phyloP scores from a whole-genome alignment of 2,113 vertebrate species.

The Dasyurus viverrinus region DNA sequence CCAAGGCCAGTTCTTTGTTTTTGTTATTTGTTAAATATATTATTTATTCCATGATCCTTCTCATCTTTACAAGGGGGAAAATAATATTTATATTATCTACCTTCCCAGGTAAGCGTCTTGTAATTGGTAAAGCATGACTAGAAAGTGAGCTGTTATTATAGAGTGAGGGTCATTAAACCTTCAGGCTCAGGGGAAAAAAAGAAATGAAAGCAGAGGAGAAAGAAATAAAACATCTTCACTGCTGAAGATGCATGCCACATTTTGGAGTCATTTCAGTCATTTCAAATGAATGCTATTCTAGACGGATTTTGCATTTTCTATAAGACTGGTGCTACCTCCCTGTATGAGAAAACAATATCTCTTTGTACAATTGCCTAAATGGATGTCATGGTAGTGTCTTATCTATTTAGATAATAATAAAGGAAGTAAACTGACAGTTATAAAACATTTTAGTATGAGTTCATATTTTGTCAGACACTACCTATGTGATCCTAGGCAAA shows the following conservation, averaged over 20 bases:
- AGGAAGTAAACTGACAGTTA: constrained; percentile 5
- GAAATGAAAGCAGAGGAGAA: background rate
- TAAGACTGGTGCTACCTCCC: background rate
- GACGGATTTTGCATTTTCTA: constrained; percentile 47
- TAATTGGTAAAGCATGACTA: background rate
- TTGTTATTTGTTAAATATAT: no score
- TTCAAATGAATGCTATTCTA: constrained; percentile 55
- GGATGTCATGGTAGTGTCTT: background rate
- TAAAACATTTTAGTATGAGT: constrained; percentile 36
- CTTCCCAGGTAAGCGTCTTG: background rate
- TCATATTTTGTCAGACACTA: background rate
- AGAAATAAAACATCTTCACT: constrained; percentile 12
- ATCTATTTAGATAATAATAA: background rate
- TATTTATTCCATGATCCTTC: background rate
- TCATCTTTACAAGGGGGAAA: background rate
- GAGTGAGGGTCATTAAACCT: background rate
- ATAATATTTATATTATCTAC: background rate
- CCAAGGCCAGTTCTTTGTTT: background rate
- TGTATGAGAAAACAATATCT: constrained; percentile 6
- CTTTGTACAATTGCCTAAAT: background rate
- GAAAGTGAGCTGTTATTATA: background rate
- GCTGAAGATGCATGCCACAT: constrained; percentile 51
- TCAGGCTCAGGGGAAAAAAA: background rate
- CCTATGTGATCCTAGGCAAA: background rate
- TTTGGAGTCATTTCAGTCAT: constrained; percentile 44